Percentiles rank a stretch among this genome's conserved stretches.
These are phyloP conservation scores for Aulostomus chinensis DNA, from an alignment of 2,797 vertebrate species.

Conservation along the genomic window DNA sequence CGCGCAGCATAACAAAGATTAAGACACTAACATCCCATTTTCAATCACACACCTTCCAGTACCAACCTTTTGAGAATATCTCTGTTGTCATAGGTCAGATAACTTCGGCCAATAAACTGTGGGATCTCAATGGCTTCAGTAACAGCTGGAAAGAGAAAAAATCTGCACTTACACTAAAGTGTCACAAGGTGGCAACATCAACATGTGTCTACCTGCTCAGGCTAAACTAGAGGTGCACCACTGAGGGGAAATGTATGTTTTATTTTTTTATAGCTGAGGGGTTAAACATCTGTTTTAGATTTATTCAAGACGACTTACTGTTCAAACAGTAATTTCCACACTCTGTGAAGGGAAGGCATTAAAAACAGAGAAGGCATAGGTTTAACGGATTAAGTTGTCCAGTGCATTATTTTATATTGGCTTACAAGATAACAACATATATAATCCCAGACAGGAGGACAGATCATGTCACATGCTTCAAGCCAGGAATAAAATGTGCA, in stretches of 20 bases:
- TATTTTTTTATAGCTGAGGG: background rate
- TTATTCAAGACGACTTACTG: constrained; percentile 85
- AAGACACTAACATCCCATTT: background rate
- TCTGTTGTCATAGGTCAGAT: constrained; percentile 89
- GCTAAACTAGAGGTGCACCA: background rate
- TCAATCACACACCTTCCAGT: background rate
- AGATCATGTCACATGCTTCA: background rate
- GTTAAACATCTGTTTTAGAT: background rate
- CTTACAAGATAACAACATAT: constrained; percentile 18
- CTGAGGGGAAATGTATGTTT: background rate
- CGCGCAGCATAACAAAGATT: too few species aligned
- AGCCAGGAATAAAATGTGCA: background rate
- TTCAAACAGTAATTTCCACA: constrained; percentile 98
- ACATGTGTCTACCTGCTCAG: background rate
- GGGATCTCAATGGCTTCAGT: constrained; percentile 95
- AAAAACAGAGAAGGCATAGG: constrained; percentile 54
- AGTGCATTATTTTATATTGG: constrained; percentile 17
- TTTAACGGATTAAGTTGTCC: constrained; percentile 47
- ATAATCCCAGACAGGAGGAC: constrained; percentile 14
- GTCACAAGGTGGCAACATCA: constrained; percentile 65
- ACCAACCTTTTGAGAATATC: constrained; percentile 93
- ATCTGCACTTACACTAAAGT: constrained; percentile 23
- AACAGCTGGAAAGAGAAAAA: constrained; percentile 79
- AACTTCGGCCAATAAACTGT: constrained; percentile 95
- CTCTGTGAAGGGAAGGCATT: constrained; percentile 85